Percentiles rank a stretch among this genome's conserved stretches.
Evolutionary conservation across 2,888 invertebrate genomes (phyloP).

Genomic region (Sericinus montela): DNA sequence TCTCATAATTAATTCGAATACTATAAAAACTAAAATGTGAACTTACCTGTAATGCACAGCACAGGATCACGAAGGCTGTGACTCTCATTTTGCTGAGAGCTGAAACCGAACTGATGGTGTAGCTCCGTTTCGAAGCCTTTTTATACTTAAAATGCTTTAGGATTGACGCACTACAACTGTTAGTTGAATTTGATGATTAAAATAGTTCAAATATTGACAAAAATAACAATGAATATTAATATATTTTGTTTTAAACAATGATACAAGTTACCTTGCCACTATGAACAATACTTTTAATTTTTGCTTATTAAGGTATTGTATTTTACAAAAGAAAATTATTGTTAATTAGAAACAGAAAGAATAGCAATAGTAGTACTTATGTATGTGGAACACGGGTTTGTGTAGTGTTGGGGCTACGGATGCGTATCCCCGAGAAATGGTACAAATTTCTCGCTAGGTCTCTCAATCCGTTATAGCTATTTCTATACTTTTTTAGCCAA

Average conservation of each 20-base stretch:
- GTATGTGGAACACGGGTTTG: no score
- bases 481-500: no score
- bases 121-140: conserved; percentile 32
- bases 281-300: conserved; percentile 53
- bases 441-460: no score
- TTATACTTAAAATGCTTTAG: conserved; percentile 43
- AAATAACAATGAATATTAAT: conserved; percentile 31
- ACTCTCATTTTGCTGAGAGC: conserved; percentile 69
- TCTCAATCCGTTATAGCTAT: no score
- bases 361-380: no score
- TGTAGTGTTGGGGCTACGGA: no score
- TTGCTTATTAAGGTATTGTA: conserved; percentile 40
- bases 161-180: conserved; percentile 31
- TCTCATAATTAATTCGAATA: no score
- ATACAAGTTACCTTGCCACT: conserved; percentile 32
- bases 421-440: no score
- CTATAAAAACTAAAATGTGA: background rate
- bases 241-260: conserved; percentile 36
- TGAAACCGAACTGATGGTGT: conserved; percentile 62
- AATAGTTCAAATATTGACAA: conserved; percentile 45
- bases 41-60: conserved; percentile 69
- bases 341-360: no score
- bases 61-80: conserved; percentile 68
- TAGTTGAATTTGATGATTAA: conserved; percentile 14
- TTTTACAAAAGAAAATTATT: conserved; percentile 17